A percentile compares a stretch with the other conserved stretches of the same genome.
phyloP scores from a whole-genome alignment of 2,797 vertebrate species.

The Myotis pilosus region DNA sequence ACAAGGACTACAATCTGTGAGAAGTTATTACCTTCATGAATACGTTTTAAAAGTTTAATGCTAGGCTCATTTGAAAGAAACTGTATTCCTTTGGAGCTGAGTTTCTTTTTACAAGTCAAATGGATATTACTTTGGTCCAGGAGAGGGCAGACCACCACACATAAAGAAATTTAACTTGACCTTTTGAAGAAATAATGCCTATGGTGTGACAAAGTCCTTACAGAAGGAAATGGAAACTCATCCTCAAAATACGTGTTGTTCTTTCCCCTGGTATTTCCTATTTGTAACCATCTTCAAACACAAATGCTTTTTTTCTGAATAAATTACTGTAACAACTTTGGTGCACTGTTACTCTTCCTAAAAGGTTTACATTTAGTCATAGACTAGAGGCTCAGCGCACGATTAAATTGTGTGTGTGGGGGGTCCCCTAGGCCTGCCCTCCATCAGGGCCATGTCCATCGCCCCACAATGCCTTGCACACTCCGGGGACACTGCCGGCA shows the following conservation, averaged over 20 bases:
- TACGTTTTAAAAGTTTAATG: constrained; percentile 2
- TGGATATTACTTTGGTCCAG: background rate
- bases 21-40: constrained; percentile 16
- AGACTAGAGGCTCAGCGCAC: background rate
- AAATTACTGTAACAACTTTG: background rate
- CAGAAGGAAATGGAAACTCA: background rate
- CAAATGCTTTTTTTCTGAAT: background rate
- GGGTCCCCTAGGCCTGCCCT: too few relatives aligned
- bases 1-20: background rate
- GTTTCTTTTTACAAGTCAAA: constrained; percentile 22
- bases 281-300: constrained; percentile 15
- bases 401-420: too few relatives aligned
- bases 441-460: too few relatives aligned
- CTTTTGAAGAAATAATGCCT: constrained; percentile 44
- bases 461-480: too few relatives aligned
- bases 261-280: background rate
- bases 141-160: constrained; percentile 51
- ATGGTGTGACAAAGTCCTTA: background rate
- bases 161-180: background rate
- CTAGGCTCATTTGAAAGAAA: background rate
- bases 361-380: constrained; percentile 27
- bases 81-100: background rate
- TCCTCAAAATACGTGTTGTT: background rate
- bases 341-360: background rate
- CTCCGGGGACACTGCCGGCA: too few relatives aligned